Conservation (phyloP, 2,888 invertebrate species). For the Euclidia mi region DNA sequence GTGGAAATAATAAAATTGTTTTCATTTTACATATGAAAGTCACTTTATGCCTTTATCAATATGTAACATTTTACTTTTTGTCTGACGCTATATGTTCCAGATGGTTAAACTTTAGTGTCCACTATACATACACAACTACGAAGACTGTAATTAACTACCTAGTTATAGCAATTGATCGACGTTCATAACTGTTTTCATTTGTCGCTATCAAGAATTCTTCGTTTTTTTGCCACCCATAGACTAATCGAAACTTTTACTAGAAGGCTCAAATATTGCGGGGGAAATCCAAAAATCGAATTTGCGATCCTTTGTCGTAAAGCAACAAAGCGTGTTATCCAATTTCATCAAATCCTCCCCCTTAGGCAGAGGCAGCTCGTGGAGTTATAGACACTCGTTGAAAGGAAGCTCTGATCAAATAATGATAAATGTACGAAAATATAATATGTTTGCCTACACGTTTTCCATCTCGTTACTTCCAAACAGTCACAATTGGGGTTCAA, state of each 20-base stretch:
- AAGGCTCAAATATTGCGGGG: slow-evolving; percentile 23
- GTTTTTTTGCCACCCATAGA: slow-evolving; percentile 19
- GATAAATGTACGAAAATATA: slow-evolving; percentile 28
- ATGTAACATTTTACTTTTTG: no score
- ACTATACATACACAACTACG: no score
- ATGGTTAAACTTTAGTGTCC: no score
- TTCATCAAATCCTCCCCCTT: slow-evolving; percentile 68
- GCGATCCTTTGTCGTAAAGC: slow-evolving; percentile 66
- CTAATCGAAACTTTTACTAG: slow-evolving; percentile 7
- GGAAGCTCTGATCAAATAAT: slow-evolving; percentile 63
- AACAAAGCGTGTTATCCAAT: slow-evolving; percentile 75
- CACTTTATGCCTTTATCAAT: no score
- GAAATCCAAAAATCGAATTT: slow-evolving; percentile 51
- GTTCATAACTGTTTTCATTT: slow-evolving; percentile 46
- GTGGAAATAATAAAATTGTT: no score
- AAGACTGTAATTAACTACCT: slow-evolving; percentile 44
- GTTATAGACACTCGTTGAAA: slow-evolving; percentile 56
- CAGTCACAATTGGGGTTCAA: background rate
- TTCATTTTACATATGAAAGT: no score
- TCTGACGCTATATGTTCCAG: no score
- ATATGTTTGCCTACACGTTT: slow-evolving; percentile 20
- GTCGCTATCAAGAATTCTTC: slow-evolving; percentile 23
- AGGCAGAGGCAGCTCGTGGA: slow-evolving; percentile 49
- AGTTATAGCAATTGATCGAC: slow-evolving; percentile 30
- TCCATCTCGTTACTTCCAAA: slow-evolving; percentile 6